These are phyloP conservation scores for Nothocercus julius DNA, from an alignment of 2,113 vertebrate species.

Conservation along the genomic window DNA sequence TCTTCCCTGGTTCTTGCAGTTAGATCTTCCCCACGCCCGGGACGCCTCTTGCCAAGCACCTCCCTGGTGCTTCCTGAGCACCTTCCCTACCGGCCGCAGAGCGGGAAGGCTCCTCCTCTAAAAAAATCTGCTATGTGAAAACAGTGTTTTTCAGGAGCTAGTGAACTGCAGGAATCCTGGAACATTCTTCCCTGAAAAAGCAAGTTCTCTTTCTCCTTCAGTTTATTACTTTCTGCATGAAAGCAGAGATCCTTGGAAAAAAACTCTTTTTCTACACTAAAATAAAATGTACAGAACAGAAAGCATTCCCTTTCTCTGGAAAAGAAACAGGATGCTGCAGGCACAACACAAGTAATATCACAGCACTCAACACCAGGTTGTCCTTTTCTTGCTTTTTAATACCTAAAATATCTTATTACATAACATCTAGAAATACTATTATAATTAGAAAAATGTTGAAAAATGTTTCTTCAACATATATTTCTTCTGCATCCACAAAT, in stretches of 20 bases:
- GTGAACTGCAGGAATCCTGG: slow-evolving; percentile 39
- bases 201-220: slow-evolving; percentile 41
- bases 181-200: neutral
- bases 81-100: neutral
- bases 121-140: slow-evolving; percentile 50
- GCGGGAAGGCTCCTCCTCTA: neutral
- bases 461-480: neutral
- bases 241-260: slow-evolving; percentile 56
- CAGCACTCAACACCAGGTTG: neutral
- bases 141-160: slow-evolving; percentile 49
- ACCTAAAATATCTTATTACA: neutral
- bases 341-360: slow-evolving; percentile 21
- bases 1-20: neutral
- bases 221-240: slow-evolving; percentile 31
- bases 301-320: slow-evolving; percentile 36
- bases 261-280: slow-evolving; percentile 18
- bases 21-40: neutral
- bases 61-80: neutral
- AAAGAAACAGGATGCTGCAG: slow-evolving; percentile 7
- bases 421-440: neutral
- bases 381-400: neutral
- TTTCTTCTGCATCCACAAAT: neutral
- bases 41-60: neutral
- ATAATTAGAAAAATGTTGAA: neutral
- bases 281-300: slow-evolving; percentile 65